phyloP scores from a whole-genome alignment of 2,888 invertebrate species.

The Leucoma salicis region DNA sequence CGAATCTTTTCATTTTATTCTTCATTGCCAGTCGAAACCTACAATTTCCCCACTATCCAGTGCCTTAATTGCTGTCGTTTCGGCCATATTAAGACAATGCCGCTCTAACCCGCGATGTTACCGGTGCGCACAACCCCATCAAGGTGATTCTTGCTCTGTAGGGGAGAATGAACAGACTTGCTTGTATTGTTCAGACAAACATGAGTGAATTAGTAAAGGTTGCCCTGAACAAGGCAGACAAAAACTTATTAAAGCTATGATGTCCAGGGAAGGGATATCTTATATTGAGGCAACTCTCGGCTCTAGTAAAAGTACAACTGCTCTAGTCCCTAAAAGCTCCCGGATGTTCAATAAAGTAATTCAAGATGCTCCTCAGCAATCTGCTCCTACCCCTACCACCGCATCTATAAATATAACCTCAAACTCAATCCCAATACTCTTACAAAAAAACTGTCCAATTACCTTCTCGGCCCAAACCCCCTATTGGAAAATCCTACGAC shows the following conservation, averaged over 20 bases:
- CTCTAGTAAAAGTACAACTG: no score
- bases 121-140: not conserved
- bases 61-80: not conserved
- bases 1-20: slow-evolving; percentile 4
- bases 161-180: not conserved
- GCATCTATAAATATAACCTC: not conserved
- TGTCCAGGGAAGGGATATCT: not conserved
- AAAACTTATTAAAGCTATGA: not conserved
- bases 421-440: not conserved
- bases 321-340: not conserved
- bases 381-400: not conserved
- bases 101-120: not conserved
- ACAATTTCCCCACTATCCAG: not conserved
- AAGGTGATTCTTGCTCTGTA: not conserved
- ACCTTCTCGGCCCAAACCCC: not conserved
- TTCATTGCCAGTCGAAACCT: slow-evolving; percentile 8
- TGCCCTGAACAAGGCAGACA: not conserved
- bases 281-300: not conserved
- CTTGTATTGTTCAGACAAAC: not conserved
- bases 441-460: not conserved
- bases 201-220: not conserved
- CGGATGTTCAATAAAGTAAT: not conserved
- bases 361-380: not conserved
- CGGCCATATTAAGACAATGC: not conserved
- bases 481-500: not conserved